Conservation (phyloP, 2,113 vertebrate genomes). For the Coptodon rendalli region DNA sequence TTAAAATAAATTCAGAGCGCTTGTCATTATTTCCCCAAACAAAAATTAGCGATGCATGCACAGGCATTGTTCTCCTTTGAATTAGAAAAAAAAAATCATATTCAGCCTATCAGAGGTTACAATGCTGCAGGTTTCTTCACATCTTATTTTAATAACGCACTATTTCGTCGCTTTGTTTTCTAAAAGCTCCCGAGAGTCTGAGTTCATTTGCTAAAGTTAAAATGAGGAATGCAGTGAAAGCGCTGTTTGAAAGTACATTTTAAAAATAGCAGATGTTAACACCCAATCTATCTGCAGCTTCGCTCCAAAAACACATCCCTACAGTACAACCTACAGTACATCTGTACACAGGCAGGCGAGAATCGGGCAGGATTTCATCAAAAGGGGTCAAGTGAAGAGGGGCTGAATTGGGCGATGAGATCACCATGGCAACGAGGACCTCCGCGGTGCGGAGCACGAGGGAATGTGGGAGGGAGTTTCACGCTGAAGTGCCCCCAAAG, state of each 20-base stretch:
- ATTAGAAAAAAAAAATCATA: background rate
- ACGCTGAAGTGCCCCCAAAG: conserved; percentile 24
- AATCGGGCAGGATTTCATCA: conserved; percentile 10
- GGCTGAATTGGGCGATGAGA: conserved; percentile 35
- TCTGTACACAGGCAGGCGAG: background rate
- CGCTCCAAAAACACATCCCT: background rate
- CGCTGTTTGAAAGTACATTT: background rate
- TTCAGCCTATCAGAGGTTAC: background rate
- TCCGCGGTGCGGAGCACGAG: conserved; percentile 8
- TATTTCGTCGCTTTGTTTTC: background rate
- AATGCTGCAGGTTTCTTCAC: background rate
- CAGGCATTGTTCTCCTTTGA: background rate
- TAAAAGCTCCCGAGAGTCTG: background rate
- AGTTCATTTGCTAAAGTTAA: background rate
- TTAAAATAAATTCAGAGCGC: background rate
- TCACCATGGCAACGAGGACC: conserved; percentile 64
- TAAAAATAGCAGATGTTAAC: background rate
- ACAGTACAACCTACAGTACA: background rate
- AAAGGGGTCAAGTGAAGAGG: conserved; percentile 34
- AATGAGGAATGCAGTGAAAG: background rate
- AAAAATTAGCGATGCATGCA: background rate
- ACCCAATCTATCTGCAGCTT: background rate
- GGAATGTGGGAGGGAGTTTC: conserved; percentile 37
- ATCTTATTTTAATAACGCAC: background rate
- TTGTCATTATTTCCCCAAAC: background rate